Base-by-base conservation (phyloP, 2,113 vertebrate species). In the Procavia capensis region DNA sequence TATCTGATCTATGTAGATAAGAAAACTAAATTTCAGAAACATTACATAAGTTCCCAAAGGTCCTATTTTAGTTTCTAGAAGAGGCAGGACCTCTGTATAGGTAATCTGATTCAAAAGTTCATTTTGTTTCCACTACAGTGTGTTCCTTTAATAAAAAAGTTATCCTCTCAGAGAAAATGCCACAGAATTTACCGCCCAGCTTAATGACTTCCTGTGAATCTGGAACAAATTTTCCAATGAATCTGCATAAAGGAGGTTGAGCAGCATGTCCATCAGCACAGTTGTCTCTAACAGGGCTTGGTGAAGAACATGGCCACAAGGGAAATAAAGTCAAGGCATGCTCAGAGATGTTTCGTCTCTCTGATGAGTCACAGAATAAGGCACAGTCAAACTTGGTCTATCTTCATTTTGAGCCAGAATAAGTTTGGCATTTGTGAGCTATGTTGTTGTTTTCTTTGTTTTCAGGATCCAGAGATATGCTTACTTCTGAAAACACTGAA, bases 211-310 rank as follows among this genome's bases (percentile, higher is more conserved):
- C 24, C 79, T 50, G 78, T 93, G 89, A 95, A 83, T 79, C 29
- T 91, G 84, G 70, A 84, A 80, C 74, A 54, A 72, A 93, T 90
- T 95, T 91, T 94, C 75, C 70, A 93, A 94, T 61, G n/a, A 88
- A 63, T 36, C 31, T 41, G 70, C 45, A 86, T 39, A 75, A 84
- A 94, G 90, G 29, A 66, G 50, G 90, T 80, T 39, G 50, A 85
- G 74, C 45, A 66, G 90, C 57, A 85, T 29, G 36, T 22, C 76
- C 83, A 59, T 61, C 66, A 80, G 20, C 50, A 84, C 0, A 85
- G 82, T 34, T 75, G 63, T 90, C 14, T 92, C 63, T 79, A 85
- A 50, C 22, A 85, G 90, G 45, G 39, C 25, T 0, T 78, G 70
- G 36, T 27, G 54, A 86, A 63, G 68, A 94, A 29, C 83, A 61